phyloP scores from a whole-genome alignment of 1,140 invertebrate species.

The Mizuhopecten yessoensis region DNA sequence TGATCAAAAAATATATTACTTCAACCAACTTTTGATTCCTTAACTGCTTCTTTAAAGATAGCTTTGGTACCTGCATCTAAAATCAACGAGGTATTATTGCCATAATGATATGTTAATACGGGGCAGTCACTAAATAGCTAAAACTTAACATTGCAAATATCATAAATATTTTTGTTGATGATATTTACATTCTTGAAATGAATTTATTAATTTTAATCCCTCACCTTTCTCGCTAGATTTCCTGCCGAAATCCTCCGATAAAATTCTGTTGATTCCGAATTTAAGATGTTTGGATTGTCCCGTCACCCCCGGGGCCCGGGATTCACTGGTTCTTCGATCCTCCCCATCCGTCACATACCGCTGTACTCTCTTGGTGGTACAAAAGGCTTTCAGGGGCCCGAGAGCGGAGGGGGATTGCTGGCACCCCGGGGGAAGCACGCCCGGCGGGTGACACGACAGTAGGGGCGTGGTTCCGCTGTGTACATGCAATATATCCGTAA shows the following conservation, averaged over 20 bases:
- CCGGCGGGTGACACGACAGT: background rate
- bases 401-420: constrained; percentile 64
- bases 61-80: no score
- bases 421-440: background rate
- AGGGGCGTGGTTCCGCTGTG: background rate
- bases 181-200: background rate
- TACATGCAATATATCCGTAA: constrained; percentile 59
- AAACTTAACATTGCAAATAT: no score
- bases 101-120: no score
- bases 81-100: no score
- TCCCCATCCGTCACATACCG: constrained; percentile 61
- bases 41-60: no score
- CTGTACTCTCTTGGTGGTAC: constrained; percentile 68
- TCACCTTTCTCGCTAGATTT: constrained; percentile 68
- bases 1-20: no score
- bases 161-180: no score
- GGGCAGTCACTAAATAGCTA: no score
- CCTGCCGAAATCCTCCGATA: constrained; percentile 74
- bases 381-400: constrained; percentile 71
- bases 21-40: no score
- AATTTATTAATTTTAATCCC: background rate
- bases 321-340: background rate
- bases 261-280: constrained; percentile 76
- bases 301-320: background rate
- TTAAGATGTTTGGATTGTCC: constrained; percentile 66